Percentiles rank a stretch among this genome's conserved stretches.
Conservation (phyloP, 2,888 invertebrate species). For the Horisme vitalbata region DNA sequence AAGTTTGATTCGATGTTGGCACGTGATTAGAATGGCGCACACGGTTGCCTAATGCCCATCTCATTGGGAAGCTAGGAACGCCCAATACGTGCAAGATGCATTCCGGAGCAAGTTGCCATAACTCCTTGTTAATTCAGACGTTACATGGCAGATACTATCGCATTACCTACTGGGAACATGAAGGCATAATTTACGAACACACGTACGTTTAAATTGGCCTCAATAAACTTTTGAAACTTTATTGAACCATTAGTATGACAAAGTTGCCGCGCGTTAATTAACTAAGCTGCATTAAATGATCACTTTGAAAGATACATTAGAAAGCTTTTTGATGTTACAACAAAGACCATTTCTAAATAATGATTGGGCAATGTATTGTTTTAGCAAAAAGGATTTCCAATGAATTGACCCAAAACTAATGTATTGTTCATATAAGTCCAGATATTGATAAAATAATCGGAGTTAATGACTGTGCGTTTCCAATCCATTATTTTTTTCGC, state of each 20-base stretch:
- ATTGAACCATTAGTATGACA: conserved; percentile 14
- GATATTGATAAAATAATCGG: conserved; percentile 32
- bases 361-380: no score
- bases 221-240: conserved; percentile 16
- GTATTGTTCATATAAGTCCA: conserved; percentile 18
- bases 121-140: conserved; percentile 32
- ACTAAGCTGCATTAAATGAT: neutral
- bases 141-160: conserved; percentile 25
- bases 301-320: neutral
- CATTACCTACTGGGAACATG: conserved; percentile 17
- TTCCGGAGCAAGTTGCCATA: conserved; percentile 26
- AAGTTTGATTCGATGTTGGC: conserved; percentile 4
- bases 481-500: conserved; percentile 37
- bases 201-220: conserved; percentile 15
- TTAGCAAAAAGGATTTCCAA: neutral
- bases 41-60: conserved; percentile 29
- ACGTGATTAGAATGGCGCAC: conserved; percentile 24
- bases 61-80: conserved; percentile 27
- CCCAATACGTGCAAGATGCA: conserved; percentile 32
- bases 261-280: conserved; percentile 3
- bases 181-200: conserved; percentile 20
- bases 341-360: conserved; percentile 3
- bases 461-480: conserved; percentile 37
- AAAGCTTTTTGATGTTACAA: neutral
- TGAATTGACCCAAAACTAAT: conserved; percentile 17